A percentile compares a stretch with the other conserved stretches of the same genome.
These are phyloP conservation scores for Drosophila rhopaloa DNA, from an alignment of 1,140 invertebrate species.

Conservation along the genomic window DNA sequence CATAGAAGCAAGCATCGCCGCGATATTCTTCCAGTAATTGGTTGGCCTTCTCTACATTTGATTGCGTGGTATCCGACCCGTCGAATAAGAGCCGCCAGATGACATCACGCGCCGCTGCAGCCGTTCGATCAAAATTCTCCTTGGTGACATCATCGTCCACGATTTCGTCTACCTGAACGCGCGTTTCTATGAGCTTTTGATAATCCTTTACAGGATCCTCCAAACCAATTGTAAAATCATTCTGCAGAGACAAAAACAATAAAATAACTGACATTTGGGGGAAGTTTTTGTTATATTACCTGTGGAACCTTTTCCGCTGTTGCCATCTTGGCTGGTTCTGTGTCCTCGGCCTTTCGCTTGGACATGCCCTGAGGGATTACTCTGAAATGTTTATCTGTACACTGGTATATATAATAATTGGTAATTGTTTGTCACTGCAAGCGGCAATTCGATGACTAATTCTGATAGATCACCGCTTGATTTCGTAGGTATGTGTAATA, in stretches of 20 bases:
- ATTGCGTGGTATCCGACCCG: not conserved
- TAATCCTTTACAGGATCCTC: constrained; percentile 56
- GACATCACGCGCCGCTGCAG: constrained; percentile 48
- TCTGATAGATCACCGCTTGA: constrained; percentile 1
- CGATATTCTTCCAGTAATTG: constrained; percentile 63
- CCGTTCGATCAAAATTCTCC: constrained; percentile 54
- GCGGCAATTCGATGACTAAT: not conserved
- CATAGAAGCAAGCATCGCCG: constrained; percentile 67
- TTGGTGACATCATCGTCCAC: constrained; percentile 60
- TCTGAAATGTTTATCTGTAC: not conserved
- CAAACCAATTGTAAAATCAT: constrained; percentile 30
- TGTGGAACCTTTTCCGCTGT: constrained; percentile 26
- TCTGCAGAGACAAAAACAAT: not conserved
- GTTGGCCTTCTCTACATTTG: constrained; percentile 36
- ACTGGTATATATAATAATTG: not conserved
- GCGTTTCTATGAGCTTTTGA: constrained; percentile 41
- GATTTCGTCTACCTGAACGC: constrained; percentile 57
- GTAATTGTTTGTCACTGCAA: not conserved
- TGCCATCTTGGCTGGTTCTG: constrained; percentile 38
- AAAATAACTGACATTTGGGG: not conserved
- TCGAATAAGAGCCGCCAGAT: constrained; percentile 66
- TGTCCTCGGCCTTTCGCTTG: constrained; percentile 53
- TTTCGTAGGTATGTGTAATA: not conserved
- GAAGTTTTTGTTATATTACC: constrained; percentile 16
- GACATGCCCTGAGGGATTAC: constrained; percentile 31